These are phyloP conservation scores for Adoxophyes honmai DNA, from an alignment of 1,140 invertebrate genomes.

Conservation along the genomic window DNA sequence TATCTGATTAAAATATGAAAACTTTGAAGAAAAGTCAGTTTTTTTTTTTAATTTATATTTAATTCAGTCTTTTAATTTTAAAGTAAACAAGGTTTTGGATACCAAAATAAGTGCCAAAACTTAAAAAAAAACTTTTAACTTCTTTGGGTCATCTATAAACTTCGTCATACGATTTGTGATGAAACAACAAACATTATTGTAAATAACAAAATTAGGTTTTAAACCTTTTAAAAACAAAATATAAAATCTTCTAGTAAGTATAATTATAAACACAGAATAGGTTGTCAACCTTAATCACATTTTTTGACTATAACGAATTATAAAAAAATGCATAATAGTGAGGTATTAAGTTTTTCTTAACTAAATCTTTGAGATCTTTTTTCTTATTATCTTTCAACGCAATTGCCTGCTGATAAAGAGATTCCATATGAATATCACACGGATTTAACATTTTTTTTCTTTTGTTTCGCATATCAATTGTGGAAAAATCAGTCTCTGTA, in stretches of 20 bases:
- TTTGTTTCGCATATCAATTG: slow-evolving; percentile 16
- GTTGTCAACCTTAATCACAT: neutral
- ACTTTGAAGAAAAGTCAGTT: neutral
- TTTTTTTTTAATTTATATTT: neutral
- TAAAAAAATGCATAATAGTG: neutral
- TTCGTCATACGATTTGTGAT: no score
- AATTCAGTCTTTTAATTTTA: neutral
- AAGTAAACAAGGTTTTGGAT: neutral
- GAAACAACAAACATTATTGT: no score
- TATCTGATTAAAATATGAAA: neutral
- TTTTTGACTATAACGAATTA: neutral
- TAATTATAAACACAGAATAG: neutral
- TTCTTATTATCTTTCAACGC: slow-evolving; percentile 14
- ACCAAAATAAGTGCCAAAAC: neutral
- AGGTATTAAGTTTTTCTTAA: slow-evolving; percentile 19
- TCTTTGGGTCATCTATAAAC: no score
- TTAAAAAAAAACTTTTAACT: neutral
- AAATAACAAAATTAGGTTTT: neutral
- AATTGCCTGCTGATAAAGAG: neutral
- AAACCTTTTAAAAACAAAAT: neutral
- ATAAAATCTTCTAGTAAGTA: neutral
- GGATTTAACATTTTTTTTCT: slow-evolving; percentile 10
- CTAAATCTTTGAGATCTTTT: slow-evolving; percentile 20
- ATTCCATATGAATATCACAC: neutral
- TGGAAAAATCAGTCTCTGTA: slow-evolving; percentile 13